Evolutionary conservation across 2,888 invertebrate species (phyloP), one percentile per base, ranked within the genome.

Genomic region (Ochlodes sylvanus): DNA sequence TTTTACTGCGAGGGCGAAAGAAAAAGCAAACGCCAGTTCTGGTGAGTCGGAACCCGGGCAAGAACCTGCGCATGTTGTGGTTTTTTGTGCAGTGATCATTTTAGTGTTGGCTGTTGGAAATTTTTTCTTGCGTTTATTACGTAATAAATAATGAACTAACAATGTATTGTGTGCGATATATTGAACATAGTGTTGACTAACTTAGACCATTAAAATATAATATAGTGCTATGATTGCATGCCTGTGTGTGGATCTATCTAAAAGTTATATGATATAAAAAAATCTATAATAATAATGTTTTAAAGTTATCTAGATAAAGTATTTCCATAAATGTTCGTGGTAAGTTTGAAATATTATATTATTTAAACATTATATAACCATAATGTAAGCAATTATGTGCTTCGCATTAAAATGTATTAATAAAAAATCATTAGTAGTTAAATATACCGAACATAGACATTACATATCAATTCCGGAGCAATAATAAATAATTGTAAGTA

Each of bases 1-100:
- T 80, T 95, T 95, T 77, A 94, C 94, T 50, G 86, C 89, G 42
- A 90, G 89, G 72, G 92, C 93, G 74, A 90, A 93, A 76, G 90
- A 92, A 73, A 92, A 94, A 76, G 94, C 94, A 88, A 93, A 94
- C 89, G 94, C 86, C 73, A 82, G 83, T 73, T 87, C 92, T 77
- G 93, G 94, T 88, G 94, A 94, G 89, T 90, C 88, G 77, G 80
- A 79, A 69, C 73, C 79, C 79, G 84, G 79, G 76, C 86, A 84
- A 78, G 88, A 87, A 82, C 85, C 91, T 81, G 83, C 90, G 90
- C 90, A 93, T 89, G 90, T 90, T 84, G 88, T 90, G 82, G 82
- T 93, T 76, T 85, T 88, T 86, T 90, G 92, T 92, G 90, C 90
- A 84, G 90, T 91, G 87, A 84, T 91, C 72, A 85, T 93, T 76